phyloP scores from a whole-genome alignment of 1,140 invertebrate genomes.

The Brachionus plicatilis region DNA sequence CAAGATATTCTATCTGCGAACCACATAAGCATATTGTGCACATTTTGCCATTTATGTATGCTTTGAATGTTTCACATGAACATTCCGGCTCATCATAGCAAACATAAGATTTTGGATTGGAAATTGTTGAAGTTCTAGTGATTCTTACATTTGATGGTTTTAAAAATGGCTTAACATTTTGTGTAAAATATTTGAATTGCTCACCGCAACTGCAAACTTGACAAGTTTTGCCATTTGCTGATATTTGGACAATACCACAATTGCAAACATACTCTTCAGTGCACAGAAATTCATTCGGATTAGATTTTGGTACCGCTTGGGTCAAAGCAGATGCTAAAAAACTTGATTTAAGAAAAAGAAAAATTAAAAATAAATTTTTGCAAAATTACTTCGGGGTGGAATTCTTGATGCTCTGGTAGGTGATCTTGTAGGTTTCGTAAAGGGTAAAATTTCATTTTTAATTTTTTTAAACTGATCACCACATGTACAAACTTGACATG shows the following conservation, averaged over 20 bases:
- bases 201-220: constrained; percentile 20
- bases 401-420: not conserved
- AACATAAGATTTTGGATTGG: not conserved
- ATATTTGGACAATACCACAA: not conserved
- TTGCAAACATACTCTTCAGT: not conserved
- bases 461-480: not conserved
- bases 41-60: not conserved
- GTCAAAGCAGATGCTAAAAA: not conserved
- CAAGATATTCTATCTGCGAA: not conserved
- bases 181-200: not conserved
- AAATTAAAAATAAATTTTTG: not conserved
- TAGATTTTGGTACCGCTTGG: not conserved
- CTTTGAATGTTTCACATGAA: not conserved
- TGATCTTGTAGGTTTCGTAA: not conserved
- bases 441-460: not conserved
- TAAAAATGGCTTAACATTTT: not conserved
- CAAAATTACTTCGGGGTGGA: not conserved
- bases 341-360: not conserved
- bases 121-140: not conserved
- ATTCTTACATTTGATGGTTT: not conserved
- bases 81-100: not conserved
- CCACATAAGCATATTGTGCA: not conserved
- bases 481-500: not conserved
- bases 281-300: not conserved
- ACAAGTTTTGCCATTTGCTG: not conserved